Evolutionary conservation across 2,113 vertebrate species (phyloP).

Genomic region (Phyllopteryx taeniolatus): DNA sequence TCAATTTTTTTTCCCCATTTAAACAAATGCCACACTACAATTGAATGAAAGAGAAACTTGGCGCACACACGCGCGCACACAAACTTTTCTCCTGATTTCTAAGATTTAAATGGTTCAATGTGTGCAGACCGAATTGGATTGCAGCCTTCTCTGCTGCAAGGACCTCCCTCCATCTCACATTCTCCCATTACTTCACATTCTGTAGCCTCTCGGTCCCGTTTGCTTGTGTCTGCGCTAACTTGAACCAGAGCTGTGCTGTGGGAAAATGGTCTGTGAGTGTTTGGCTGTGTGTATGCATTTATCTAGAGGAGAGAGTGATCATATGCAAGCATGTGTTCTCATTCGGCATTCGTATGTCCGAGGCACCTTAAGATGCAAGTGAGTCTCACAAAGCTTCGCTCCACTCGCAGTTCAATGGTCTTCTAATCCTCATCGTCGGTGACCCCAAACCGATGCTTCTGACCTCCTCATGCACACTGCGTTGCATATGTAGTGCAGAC

Average conservation of each 20-base stretch:
- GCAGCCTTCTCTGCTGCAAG: constrained; percentile 8
- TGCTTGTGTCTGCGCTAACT: constrained; percentile 44
- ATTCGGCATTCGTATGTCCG: constrained; percentile 46
- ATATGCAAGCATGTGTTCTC: constrained; percentile 46
- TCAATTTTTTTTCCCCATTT: no score
- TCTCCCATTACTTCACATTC: constrained; percentile 42
- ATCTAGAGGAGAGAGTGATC: constrained; percentile 58
- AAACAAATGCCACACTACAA: constrained; percentile 54
- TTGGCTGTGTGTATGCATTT: constrained; percentile 48
- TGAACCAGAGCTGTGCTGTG: constrained; percentile 51
- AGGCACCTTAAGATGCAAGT: constrained; percentile 46
- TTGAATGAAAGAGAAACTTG: constrained; percentile 54
- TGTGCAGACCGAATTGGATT: constrained; percentile 36
- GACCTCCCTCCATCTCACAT: constrained; percentile 7
- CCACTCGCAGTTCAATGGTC: constrained; percentile 53
- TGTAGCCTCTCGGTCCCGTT: constrained; percentile 49
- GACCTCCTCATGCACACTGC: constrained; percentile 37
- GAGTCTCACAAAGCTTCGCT: constrained; percentile 59
- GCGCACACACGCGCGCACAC: constrained; percentile 33
- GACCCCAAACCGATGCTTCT: constrained; percentile 57
- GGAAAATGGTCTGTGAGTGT: constrained; percentile 44
- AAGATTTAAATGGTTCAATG: constrained; percentile 66
- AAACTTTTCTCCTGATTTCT: constrained; percentile 70
- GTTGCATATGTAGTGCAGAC: neutral
- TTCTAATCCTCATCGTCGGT: constrained; percentile 70